phyloP scores from a whole-genome alignment of 2,797 vertebrate genomes.

The Myiothlypis coronata region DNA sequence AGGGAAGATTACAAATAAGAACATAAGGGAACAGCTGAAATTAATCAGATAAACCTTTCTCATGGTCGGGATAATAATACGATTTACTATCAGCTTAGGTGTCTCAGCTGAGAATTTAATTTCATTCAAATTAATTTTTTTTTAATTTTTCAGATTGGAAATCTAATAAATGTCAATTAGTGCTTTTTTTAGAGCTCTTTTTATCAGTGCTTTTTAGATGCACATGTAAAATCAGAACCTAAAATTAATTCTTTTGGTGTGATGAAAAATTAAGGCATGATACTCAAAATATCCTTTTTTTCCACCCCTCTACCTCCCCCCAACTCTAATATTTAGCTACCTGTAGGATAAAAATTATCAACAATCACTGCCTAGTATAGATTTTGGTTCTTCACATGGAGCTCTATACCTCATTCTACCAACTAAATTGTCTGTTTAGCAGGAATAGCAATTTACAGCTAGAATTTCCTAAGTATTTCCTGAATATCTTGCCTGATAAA shows the following conservation, averaged over 20 bases:
- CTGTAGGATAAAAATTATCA: not conserved
- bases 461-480: not conserved
- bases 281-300: not conserved
- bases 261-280: not conserved
- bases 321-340: not conserved
- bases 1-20: not conserved
- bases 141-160: not conserved
- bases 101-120: not conserved
- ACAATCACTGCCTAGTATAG: not conserved
- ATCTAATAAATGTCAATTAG: not conserved
- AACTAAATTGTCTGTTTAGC: not conserved
- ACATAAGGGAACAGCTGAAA: not conserved
- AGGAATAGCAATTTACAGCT: not conserved
- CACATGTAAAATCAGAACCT: not conserved
- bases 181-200: not conserved
- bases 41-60: not conserved
- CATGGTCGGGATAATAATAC: not conserved
- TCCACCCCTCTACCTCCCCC: accelerated
- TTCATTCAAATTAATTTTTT: not conserved
- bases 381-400: not conserved
- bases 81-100: not conserved
- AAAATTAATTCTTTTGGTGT: not conserved
- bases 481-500: not conserved
- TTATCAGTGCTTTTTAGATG: not conserved
- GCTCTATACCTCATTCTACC: not conserved